A percentile compares a stretch with the other conserved stretches of the same genome.
phyloP scores from a whole-genome alignment of 2,797 vertebrate genomes.

The Ibycter americanus region DNA sequence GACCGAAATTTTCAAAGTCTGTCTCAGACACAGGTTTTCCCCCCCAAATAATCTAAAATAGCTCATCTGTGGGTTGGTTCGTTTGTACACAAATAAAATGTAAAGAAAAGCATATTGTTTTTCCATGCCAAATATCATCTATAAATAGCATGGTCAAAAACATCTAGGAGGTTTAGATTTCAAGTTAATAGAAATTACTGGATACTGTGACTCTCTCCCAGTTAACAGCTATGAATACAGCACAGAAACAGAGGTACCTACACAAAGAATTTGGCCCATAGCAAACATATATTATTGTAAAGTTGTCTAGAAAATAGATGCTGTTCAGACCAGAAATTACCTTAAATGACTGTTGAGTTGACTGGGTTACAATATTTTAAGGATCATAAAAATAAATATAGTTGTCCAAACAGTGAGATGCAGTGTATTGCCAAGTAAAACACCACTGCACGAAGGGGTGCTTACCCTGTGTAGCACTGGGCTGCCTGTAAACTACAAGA shows the following conservation, averaged over 20 bases:
- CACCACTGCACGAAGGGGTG: slow-evolving; percentile 57
- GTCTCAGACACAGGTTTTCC: background rate
- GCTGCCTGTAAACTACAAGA: slow-evolving; percentile 48
- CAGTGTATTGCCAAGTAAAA: slow-evolving; percentile 74
- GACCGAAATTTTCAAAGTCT: background rate
- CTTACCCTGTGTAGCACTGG: slow-evolving; percentile 46
- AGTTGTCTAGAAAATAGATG: slow-evolving; percentile 70
- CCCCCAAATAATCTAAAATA: accelerated
- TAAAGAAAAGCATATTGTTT: background rate
- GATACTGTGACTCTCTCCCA: background rate
- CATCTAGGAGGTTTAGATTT: background rate
- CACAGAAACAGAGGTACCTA: slow-evolving; percentile 30
- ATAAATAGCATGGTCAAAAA: background rate
- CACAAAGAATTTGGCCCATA: slow-evolving; percentile 59
- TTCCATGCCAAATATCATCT: background rate
- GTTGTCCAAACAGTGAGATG: slow-evolving; percentile 73
- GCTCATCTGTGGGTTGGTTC: background rate
- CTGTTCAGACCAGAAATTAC: slow-evolving; percentile 60
- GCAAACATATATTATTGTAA: slow-evolving; percentile 69
- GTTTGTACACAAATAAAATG: background rate
- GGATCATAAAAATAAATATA: slow-evolving; percentile 81
- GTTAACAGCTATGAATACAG: background rate
- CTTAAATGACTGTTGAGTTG: slow-evolving; percentile 67
- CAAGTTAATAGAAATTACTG: slow-evolving; percentile 1
- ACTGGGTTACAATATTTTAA: slow-evolving; percentile 70